These are phyloP conservation scores for Tryphoninae sp. DNA, from an alignment of 2,888 invertebrate species.

Conservation along the genomic window DNA sequence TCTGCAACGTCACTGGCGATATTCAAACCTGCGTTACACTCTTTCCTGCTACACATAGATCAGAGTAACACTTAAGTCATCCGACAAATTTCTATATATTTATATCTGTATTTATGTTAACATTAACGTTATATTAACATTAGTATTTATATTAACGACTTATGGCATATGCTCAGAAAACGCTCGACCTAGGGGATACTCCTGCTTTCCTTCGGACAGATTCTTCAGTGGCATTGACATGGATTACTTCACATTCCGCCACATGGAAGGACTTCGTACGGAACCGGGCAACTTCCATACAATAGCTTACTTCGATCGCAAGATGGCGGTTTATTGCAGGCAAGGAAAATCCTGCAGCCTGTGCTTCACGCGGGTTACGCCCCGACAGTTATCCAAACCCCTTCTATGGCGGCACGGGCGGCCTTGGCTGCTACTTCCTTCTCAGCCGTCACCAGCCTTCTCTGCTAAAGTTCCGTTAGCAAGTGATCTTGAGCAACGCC, in stretches of 20 bases:
- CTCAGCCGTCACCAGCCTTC: slow-evolving; percentile 2
- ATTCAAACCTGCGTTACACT: background rate
- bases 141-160: too few relatives aligned
- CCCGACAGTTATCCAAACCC: slow-evolving; percentile 17
- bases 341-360: slow-evolving; percentile 52
- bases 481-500: slow-evolving; percentile 19
- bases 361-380: slow-evolving; percentile 42
- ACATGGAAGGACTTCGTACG: slow-evolving; percentile 44
- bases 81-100: too few relatives aligned
- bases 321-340: slow-evolving; percentile 20
- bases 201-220: slow-evolving; percentile 40
- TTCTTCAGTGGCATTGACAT: slow-evolving; percentile 27
- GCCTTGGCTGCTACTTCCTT: slow-evolving; percentile 12
- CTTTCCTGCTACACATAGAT: too few relatives aligned
- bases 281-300: slow-evolving; percentile 24
- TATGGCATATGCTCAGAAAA: background rate
- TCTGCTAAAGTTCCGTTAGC: background rate
- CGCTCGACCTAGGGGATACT: background rate
- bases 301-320: background rate
- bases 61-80: too few relatives aligned
- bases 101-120: too few relatives aligned
- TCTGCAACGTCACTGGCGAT: background rate
- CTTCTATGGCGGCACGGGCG: slow-evolving; percentile 40
- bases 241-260: slow-evolving; percentile 21
- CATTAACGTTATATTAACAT: too few relatives aligned